These are phyloP conservation scores for Candidula unifasciata DNA, from an alignment of 2,888 invertebrate species.

Conservation along the genomic window DNA sequence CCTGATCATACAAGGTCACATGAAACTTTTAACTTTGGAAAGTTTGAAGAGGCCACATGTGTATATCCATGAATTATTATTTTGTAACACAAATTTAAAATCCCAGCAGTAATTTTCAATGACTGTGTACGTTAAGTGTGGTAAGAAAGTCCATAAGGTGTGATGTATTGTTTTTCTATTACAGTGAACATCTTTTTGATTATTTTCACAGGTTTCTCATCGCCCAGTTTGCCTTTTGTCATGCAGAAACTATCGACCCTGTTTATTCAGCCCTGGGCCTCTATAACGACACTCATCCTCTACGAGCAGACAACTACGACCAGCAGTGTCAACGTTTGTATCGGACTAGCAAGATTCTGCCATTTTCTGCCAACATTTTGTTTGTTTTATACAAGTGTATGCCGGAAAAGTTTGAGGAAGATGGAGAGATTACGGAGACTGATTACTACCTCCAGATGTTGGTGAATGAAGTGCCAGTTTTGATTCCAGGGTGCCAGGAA, in stretches of 20 bases:
- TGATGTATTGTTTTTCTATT: too few species aligned
- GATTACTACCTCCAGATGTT: conserved; percentile 68
- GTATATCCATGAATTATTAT: too few species aligned
- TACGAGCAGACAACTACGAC: conserved; percentile 72
- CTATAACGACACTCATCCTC: conserved; percentile 73
- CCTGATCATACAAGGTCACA: too few species aligned
- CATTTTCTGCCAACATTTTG: conserved; percentile 78
- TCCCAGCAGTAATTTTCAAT: too few species aligned
- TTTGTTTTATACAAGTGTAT: conserved; percentile 76
- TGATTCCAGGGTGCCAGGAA: conserved; percentile 68
- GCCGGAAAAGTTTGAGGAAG: conserved; percentile 53
- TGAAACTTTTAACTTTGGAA: too few species aligned
- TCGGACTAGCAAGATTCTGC: conserved; percentile 73
- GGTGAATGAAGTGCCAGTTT: conserved; percentile 70
- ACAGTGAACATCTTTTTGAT: too few species aligned
- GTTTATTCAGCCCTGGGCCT: conserved; percentile 75
- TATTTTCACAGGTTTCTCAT: conserved; percentile 62
- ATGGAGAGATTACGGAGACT: conserved; percentile 53
- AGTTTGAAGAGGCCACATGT: too few species aligned
- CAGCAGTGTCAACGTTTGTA: conserved; percentile 70
- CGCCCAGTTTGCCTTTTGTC: conserved; percentile 74
- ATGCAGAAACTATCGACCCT: conserved; percentile 76
- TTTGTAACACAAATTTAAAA: too few species aligned
- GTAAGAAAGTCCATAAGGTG: too few species aligned
- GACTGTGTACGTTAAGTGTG: too few species aligned